Base-by-base conservation (phyloP, 2,888 invertebrate genomes). In the Meteorus cinctellus region DNA sequence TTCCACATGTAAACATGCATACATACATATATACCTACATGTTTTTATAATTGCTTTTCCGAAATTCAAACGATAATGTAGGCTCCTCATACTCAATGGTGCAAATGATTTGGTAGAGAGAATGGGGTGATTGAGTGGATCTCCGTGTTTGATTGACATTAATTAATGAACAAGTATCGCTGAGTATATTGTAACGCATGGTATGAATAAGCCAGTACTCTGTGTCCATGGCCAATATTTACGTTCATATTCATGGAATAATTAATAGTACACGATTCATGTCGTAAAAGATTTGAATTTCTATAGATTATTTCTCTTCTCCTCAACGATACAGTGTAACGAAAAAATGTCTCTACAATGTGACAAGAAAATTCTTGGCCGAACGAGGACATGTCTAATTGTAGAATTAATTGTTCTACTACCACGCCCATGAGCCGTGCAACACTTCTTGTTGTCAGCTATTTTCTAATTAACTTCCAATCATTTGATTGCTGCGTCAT, bases 81-180 rank as follows among this genome's bases (percentile, higher is more conserved):
- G 34, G 34, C 0, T 34, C 8, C 16, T 60, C 0, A 16, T 27
- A 16, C 19, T 24, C 16, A 19, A 16, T 68, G 31, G n/a, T n/a
- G 16, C 29, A 16, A 67, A 67, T 16, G 34, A 31, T 34, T n/a
- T 34, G 16, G 27, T 27, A 24, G 66, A 67, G 27, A 16, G 27
- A 19, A 51, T 48, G n/a, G 27, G n/a, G 16, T 16, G 19, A 14
- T 68, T 51, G 48, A 36, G 19, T 72, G 5, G 72, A 75, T 75
- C 77, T 77, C 75, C 72, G 69, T 72, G 68, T 68, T 65, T 24
- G 75, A 77, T 75, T 77, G 72, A 65, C 63, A 72, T 75, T 69
- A 45, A 77, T 77, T 68, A 75, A 75, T 77, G 62, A 72, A 69
- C 72, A 63, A 63, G 63, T 48, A 63, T 48, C 48, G n/a, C n/a